Evolutionary conservation across 2,113 vertebrate genomes (phyloP).

Genomic region (Rynchops niger): DNA sequence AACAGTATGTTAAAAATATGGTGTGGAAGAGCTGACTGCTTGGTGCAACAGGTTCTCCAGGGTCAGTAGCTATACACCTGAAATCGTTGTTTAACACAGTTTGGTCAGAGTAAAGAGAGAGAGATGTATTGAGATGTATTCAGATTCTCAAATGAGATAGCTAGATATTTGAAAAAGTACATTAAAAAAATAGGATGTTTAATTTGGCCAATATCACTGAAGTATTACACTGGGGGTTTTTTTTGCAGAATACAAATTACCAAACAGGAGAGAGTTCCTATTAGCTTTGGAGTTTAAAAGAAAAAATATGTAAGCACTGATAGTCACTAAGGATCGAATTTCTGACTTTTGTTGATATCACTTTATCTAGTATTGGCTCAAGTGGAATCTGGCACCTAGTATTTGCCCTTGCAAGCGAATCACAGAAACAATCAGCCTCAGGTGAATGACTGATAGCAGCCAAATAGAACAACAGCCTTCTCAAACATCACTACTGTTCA

Average conservation of each 20-base stretch:
- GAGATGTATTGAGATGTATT: neutral
- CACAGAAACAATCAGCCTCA: neutral
- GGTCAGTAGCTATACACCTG: neutral
- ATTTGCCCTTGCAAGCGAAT: neutral
- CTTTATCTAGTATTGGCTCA: neutral
- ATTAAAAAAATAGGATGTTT: neutral
- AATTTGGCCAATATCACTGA: neutral
- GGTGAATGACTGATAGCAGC: neutral
- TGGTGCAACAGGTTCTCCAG: neutral
- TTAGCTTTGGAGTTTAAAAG: neutral
- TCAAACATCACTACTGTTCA: neutral
- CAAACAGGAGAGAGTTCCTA: neutral
- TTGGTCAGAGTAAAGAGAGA: neutral
- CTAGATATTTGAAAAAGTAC: neutral
- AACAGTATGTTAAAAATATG: neutral
- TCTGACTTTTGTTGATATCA: neutral
- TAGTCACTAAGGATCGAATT: neutral
- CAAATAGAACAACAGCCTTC: neutral
- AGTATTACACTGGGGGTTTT: neutral
- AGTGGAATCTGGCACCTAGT: neutral
- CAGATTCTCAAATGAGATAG: neutral
- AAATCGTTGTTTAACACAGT: neutral
- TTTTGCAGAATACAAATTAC: neutral
- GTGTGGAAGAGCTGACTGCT: neutral
- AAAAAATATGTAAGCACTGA: neutral